Evolutionary conservation across 2,113 vertebrate genomes (phyloP), one percentile per base, ranked within the genome.

Genomic region (Heteronetta atricapilla): DNA sequence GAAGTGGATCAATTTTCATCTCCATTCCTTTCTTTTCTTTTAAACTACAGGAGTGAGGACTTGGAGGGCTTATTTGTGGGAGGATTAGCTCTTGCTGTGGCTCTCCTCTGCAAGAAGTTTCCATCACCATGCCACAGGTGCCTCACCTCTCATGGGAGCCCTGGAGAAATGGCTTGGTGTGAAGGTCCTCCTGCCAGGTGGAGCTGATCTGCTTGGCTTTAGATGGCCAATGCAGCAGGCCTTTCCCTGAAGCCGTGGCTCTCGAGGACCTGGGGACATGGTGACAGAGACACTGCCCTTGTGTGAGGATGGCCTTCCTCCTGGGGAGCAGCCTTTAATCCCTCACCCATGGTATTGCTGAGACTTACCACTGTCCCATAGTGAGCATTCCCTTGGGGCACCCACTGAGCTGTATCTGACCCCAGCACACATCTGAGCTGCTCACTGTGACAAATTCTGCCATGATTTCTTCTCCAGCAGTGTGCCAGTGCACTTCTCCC

Each of bases 1-100:
- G 95, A 97, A 97, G 94, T 96, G 83, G 81, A 78, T 91, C 7
- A 0, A 1, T 90, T 93, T 95, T 97, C 92, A 95, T 92, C 87
- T 93, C 59, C 56, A 13, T 3, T 5, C 82, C 74, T 70, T 64
- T 72, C 10, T 48, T 86, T 77, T 63, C 59, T 89, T 59, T 38
- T 7, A 5, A 0, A 0, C 33, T 19, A 69, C 3, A 0, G 53
- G 34, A 94, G 40, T 0, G 0, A 74, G 84, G 80, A 75, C 67
- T 75, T 3, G 0, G 4, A 20, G 38, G 36, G 31, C 67, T 69
- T 63, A 21, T 58, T 48, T 33, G 48, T 2, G 0, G 36, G 26
- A 84, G 33, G 19, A 44, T 53, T 34, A 38, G 20, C 60, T 81
- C 60, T 64, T 56, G 77, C 50, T 12, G 8, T 36, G 29, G 63